Evolutionary conservation across 2,113 vertebrate species (phyloP).

Genomic region (Otus sunia): DNA sequence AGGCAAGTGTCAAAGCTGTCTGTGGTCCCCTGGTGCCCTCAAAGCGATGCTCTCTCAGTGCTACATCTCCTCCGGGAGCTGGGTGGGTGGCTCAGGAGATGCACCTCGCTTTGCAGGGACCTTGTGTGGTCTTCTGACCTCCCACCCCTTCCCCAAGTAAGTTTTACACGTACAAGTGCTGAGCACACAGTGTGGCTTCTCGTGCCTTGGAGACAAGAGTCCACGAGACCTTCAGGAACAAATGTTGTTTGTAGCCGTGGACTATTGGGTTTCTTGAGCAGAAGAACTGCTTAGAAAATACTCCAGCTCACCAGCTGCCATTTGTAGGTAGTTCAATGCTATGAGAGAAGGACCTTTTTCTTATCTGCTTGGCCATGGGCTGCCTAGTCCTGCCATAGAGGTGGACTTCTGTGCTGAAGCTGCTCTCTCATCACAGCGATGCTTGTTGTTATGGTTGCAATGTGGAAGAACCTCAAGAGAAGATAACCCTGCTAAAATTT

Average conservation of each 20-base stretch:
- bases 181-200: neutral
- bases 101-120: neutral
- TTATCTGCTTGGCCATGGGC: neutral
- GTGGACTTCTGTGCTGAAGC: neutral
- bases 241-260: neutral
- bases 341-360: neutral
- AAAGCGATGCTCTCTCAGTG: neutral
- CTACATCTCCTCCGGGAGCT: neutral
- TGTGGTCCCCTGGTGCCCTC: neutral
- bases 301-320: accelerated
- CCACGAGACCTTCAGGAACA: neutral
- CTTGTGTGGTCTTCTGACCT: neutral
- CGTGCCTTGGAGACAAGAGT: neutral
- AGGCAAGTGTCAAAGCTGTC: neutral
- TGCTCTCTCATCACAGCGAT: neutral
- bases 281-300: neutral
- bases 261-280: neutral
- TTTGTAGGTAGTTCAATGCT: neutral
- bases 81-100: neutral
- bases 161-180: neutral
- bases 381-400: neutral
- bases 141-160: neutral
- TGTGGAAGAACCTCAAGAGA: neutral
- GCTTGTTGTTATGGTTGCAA: neutral
- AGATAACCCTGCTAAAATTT: neutral